A percentile compares a stretch with the other conserved stretches of the same genome.
These are phyloP conservation scores for Tenthredo notha DNA, from an alignment of 2,888 invertebrate species.

Conservation along the genomic window DNA sequence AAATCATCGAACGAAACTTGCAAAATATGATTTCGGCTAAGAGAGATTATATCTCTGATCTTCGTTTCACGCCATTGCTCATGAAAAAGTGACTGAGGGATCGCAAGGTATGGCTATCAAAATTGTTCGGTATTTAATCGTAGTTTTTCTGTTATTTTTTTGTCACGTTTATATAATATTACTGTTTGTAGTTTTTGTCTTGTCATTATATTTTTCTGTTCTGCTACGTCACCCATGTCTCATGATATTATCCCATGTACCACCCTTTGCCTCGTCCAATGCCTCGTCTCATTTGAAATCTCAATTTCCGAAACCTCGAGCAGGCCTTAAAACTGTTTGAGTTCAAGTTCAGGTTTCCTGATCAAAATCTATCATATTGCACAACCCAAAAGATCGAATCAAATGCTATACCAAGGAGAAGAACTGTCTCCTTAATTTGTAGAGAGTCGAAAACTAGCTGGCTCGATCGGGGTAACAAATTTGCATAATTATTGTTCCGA, in stretches of 20 bases:
- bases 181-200: constrained; percentile 47
- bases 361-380: neutral
- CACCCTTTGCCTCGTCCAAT: constrained; percentile 22
- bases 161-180: constrained; percentile 32
- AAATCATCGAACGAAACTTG: constrained; percentile 19
- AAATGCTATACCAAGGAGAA: no score
- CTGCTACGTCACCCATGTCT: constrained; percentile 29
- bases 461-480: neutral
- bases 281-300: neutral
- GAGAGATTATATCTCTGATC: constrained; percentile 66
- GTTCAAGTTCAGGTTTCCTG: constrained; percentile 7
- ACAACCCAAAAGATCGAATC: neutral
- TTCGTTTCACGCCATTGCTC: constrained; percentile 69
- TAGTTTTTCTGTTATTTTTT: constrained; percentile 46
- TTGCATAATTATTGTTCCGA: constrained; percentile 65
- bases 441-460: neutral
- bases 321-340: constrained; percentile 40
- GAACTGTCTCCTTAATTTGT: neutral
- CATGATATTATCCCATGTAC: constrained; percentile 22
- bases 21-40: constrained; percentile 39
- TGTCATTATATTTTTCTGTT: constrained; percentile 38
- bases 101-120: constrained; percentile 73
- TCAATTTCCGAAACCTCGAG: neutral
- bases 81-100: constrained; percentile 64
- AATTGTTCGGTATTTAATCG: constrained; percentile 60